Conservation (phyloP, 2,113 vertebrate genomes). For the Coturnix japonica region DNA sequence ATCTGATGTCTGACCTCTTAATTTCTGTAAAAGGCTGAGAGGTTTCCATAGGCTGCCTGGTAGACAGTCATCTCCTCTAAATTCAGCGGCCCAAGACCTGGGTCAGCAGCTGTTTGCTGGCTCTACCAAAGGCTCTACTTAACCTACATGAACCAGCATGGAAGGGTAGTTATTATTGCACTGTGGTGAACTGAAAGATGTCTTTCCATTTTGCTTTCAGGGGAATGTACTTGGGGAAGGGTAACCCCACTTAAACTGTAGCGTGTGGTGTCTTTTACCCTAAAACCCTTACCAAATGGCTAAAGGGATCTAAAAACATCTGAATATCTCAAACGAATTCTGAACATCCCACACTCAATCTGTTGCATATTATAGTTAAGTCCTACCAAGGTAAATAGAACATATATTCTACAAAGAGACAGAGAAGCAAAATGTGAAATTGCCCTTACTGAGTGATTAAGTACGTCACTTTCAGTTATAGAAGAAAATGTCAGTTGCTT, state of each 20-base stretch:
- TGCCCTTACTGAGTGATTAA: background rate
- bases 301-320: background rate
- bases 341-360: background rate
- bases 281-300: background rate
- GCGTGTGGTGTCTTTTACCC: background rate
- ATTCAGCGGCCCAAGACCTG: background rate
- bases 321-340: background rate
- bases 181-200: background rate
- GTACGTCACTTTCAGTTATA: background rate
- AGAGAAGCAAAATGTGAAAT: background rate
- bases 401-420: background rate
- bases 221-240: background rate
- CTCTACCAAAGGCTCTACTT: background rate
- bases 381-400: background rate
- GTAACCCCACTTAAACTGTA: background rate
- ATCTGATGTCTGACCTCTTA: background rate
- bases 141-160: background rate
- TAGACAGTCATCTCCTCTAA: background rate
- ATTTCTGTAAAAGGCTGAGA: background rate
- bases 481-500: background rate
- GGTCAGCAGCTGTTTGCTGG: background rate
- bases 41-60: background rate
- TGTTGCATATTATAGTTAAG: background rate
- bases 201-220: background rate
- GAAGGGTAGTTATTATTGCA: background rate